Conservation (phyloP, 2,797 vertebrate genomes). For the Sebastes hubbsi region DNA sequence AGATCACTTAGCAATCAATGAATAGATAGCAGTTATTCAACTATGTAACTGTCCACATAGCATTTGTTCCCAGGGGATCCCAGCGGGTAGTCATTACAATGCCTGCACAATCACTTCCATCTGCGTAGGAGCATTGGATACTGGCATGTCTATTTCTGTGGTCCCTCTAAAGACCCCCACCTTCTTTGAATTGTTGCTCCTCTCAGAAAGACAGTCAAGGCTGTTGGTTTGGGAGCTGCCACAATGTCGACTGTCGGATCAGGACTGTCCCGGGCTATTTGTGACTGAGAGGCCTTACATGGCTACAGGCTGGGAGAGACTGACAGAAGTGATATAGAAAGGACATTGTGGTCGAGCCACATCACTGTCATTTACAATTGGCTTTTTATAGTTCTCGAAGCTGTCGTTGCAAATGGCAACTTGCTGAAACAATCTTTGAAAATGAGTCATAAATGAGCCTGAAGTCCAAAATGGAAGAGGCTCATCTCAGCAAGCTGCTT, state of each 20-base stretch:
- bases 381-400: slow-evolving; percentile 67
- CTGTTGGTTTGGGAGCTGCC: slow-evolving; percentile 35
- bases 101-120: slow-evolving; percentile 23
- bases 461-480: not conserved
- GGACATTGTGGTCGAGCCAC: slow-evolving; percentile 57
- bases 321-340: slow-evolving; percentile 51
- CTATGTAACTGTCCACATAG: slow-evolving; percentile 18
- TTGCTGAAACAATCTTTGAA: slow-evolving; percentile 14
- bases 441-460: slow-evolving; percentile 14
- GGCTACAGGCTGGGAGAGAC: slow-evolving; percentile 42
- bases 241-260: slow-evolving; percentile 50
- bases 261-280: slow-evolving; percentile 60
- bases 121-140: slow-evolving; percentile 6
- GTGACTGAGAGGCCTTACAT: slow-evolving; percentile 67
- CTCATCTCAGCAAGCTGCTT: not conserved
- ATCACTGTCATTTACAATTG: slow-evolving; percentile 54
- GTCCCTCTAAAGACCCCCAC: slow-evolving; percentile 42
- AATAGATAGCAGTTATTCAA: slow-evolving; percentile 32
- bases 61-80: slow-evolving; percentile 44
- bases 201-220: slow-evolving; percentile 54
- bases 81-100: slow-evolving; percentile 25
- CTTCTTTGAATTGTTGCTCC: slow-evolving; percentile 69
- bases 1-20: slow-evolving; percentile 29
- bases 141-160: slow-evolving; percentile 66
- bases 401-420: slow-evolving; percentile 31